Percentiles rank a stretch among this genome's conserved stretches.
These are phyloP conservation scores for Dermochelys coriacea DNA, from an alignment of 2,797 vertebrate species.

Conservation along the genomic window DNA sequence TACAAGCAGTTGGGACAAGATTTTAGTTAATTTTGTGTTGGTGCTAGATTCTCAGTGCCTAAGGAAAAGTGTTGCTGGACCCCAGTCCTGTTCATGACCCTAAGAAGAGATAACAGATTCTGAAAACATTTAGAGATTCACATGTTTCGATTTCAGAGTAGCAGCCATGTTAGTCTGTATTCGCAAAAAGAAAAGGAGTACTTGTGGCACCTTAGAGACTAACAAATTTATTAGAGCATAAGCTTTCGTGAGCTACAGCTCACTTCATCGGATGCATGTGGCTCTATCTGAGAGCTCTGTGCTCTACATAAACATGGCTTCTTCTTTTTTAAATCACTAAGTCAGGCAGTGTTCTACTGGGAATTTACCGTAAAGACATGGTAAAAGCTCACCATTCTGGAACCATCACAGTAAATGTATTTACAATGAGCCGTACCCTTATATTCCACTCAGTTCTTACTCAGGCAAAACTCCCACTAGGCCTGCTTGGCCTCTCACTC, in stretches of 20 bases:
- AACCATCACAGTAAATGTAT: neutral
- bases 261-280: too few relatives aligned
- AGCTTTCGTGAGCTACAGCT: too few relatives aligned
- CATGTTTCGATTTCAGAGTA: constrained; percentile 31
- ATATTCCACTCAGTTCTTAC: neutral
- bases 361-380: constrained; percentile 35
- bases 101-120: constrained; percentile 35
- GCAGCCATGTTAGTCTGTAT: too few relatives aligned
- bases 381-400: neutral
- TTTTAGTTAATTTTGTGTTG: constrained; percentile 27
- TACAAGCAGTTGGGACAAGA: neutral
- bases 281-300: constrained; percentile 15
- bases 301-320: constrained; percentile 64
- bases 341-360: constrained; percentile 32
- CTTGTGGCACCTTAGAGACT: too few relatives aligned
- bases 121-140: constrained; percentile 49
- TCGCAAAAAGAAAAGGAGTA: too few relatives aligned
- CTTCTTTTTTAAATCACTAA: neutral
- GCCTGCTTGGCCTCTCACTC: neutral
- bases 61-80: constrained; percentile 49
- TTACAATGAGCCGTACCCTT: neutral
- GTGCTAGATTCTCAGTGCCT: constrained; percentile 24
- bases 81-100: neutral
- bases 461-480: neutral
- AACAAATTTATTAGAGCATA: too few relatives aligned